Evolutionary conservation across 1,140 invertebrate species (phyloP).

Genomic region (Trichogramma pretiosum): DNA sequence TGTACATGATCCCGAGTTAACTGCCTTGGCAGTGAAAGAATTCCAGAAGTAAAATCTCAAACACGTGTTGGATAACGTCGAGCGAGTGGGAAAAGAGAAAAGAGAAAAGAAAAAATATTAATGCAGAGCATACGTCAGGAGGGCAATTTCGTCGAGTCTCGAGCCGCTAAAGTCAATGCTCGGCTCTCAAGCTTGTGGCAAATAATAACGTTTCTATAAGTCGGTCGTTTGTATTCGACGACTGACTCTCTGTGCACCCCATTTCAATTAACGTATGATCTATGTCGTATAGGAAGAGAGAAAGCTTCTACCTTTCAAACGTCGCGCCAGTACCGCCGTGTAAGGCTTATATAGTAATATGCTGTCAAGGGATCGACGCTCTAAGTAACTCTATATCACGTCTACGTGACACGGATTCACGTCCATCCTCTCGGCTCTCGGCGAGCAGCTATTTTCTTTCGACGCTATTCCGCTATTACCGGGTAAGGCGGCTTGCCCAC

Average conservation of each 20-base stretch:
- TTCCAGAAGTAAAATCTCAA: too few species aligned
- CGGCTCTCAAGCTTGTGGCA: slow-evolving; percentile 21
- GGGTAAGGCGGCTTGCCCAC: not conserved
- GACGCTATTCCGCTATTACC: not conserved
- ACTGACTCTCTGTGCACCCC: slow-evolving; percentile 36
- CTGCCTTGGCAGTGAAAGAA: too few species aligned
- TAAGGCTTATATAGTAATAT: slow-evolving; percentile 23
- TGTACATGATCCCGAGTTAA: too few species aligned
- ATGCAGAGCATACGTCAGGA: not conserved
- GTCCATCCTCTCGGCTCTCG: not conserved
- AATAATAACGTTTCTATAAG: slow-evolving; percentile 49
- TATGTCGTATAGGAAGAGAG: slow-evolving; percentile 39
- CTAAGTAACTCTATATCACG: slow-evolving; percentile 49
- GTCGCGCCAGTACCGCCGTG: slow-evolving; percentile 30
- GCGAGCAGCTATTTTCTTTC: slow-evolving; percentile 9
- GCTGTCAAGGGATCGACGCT: slow-evolving; percentile 17
- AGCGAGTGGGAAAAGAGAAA: too few species aligned
- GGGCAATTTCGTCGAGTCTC: slow-evolving; percentile 15
- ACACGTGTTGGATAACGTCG: too few species aligned
- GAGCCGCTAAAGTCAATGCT: not conserved
- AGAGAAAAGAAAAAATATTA: slow-evolving; percentile 5
- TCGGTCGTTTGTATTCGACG: slow-evolving; percentile 47
- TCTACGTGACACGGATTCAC: slow-evolving; percentile 39
- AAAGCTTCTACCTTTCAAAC: slow-evolving; percentile 38
- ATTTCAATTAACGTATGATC: slow-evolving; percentile 50